A percentile compares a stretch with the other conserved stretches of the same genome.
Conservation (phyloP, 2,888 invertebrate species). For the Sinopyrophorus schimmeli region DNA sequence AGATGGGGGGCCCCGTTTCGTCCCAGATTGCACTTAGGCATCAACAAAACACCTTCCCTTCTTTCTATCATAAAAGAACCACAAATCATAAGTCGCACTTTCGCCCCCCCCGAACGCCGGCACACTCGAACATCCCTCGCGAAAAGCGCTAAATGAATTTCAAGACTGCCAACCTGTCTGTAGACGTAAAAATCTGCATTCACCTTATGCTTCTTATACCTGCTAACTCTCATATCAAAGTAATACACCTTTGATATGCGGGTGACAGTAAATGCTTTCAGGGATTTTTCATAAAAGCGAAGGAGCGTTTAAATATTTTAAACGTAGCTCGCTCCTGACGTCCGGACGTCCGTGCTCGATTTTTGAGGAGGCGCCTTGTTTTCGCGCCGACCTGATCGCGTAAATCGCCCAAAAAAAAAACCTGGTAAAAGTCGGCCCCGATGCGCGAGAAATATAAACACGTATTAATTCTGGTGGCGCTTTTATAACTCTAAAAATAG, state of each 20-base stretch:
- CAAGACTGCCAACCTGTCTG: constrained; percentile 29
- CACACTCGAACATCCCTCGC: constrained; percentile 22
- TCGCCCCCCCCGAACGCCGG: too few species aligned
- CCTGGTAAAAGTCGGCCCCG: constrained; percentile 16
- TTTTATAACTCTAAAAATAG: constrained; percentile 11
- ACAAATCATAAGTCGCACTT: constrained; percentile 35
- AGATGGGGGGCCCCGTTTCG: constrained; percentile 21
- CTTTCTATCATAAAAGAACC: constrained; percentile 33
- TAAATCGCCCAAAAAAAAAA: constrained; percentile 16
- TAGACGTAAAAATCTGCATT: constrained; percentile 28
- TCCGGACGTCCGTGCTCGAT: not conserved
- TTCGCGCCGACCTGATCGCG: constrained; percentile 2
- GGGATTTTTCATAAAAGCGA: constrained; percentile 18
- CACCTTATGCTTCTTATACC: constrained; percentile 17
- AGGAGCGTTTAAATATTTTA: constrained; percentile 13
- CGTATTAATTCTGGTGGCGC: constrained; percentile 11
- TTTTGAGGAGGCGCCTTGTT: constrained; percentile 2
- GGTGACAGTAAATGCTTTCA: constrained; percentile 17
- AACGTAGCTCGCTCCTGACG: not conserved
- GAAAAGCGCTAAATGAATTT: constrained; percentile 31
- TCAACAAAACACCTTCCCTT: constrained; percentile 18
- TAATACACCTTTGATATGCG: constrained; percentile 20
- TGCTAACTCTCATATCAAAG: constrained; percentile 20
- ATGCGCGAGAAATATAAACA: constrained; percentile 12
- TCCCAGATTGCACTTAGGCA: constrained; percentile 19